These are phyloP conservation scores for Paralichthys olivaceus DNA, from an alignment of 2,113 vertebrate species.

Conservation along the genomic window DNA sequence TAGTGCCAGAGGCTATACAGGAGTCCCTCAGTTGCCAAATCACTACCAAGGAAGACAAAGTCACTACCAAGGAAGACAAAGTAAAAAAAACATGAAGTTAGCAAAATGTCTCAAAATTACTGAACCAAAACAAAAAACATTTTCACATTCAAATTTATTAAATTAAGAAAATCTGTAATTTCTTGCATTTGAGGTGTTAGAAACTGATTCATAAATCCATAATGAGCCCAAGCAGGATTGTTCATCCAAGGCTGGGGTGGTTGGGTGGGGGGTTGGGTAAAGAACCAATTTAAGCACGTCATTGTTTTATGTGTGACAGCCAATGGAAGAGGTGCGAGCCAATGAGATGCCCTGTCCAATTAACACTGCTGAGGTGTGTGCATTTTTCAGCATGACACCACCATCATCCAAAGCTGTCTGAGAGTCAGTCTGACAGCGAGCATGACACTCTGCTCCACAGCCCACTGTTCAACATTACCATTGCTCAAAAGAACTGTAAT, in stretches of 20 bases:
- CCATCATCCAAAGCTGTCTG: constrained; percentile 57
- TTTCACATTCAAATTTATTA: background rate
- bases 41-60: background rate
- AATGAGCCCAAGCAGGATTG: constrained; percentile 4
- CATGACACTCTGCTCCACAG: constrained; percentile 43
- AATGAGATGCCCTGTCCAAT: constrained; percentile 82
- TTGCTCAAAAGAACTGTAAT: constrained; percentile 13
- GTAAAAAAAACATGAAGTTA: no score
- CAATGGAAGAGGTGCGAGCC: constrained; percentile 70
- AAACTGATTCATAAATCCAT: background rate
- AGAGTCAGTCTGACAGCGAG: constrained; percentile 50
- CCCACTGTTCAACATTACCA: constrained; percentile 16
- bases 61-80: no score
- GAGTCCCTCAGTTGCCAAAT: background rate
- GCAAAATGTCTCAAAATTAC: no score
- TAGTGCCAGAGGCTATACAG: background rate
- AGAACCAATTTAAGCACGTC: constrained; percentile 66
- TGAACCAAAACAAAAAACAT: background rate
- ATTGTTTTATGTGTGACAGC: constrained; percentile 75
- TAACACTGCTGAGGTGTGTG: constrained; percentile 77
- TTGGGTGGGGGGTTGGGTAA: constrained; percentile 9
- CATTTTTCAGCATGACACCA: constrained; percentile 68
- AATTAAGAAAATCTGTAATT: background rate
- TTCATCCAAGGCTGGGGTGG: constrained; percentile 6
- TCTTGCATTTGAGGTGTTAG: background rate